Conservation (phyloP, 2,113 vertebrate genomes). For the Oryzias curvinotus region DNA sequence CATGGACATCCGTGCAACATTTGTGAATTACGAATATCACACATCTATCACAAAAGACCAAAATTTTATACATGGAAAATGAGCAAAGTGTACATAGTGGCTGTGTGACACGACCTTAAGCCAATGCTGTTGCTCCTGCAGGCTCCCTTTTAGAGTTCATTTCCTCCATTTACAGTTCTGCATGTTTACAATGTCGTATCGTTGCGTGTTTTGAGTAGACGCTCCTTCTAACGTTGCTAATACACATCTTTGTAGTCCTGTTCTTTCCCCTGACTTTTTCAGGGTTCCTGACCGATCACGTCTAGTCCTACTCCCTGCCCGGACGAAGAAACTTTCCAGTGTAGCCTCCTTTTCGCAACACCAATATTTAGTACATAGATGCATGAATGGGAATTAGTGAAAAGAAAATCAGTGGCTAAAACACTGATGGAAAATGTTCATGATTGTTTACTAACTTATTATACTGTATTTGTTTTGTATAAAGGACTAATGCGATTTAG, state of each 20-base stretch:
- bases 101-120: slow-evolving; percentile 52
- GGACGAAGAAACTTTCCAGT: slow-evolving; percentile 44
- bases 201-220: slow-evolving; percentile 62
- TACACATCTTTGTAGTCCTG: slow-evolving; percentile 56
- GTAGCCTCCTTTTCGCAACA: slow-evolving; percentile 59
- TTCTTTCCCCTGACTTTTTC: slow-evolving; percentile 58
- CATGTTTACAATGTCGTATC: slow-evolving; percentile 71
- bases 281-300: slow-evolving; percentile 56
- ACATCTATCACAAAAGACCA: no score
- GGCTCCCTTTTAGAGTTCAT: slow-evolving; percentile 66
- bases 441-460: slow-evolving; percentile 73
- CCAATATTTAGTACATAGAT: slow-evolving; percentile 64
- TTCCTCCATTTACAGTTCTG: slow-evolving; percentile 68
- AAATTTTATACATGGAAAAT: no score
- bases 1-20: no score
- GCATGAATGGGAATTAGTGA: slow-evolving; percentile 72
- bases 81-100: no score
- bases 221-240: slow-evolving; percentile 44
- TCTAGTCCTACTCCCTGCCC: slow-evolving; percentile 64
- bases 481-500: slow-evolving; percentile 61
- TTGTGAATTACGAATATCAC: no score
- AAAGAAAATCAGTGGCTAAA: slow-evolving; percentile 54
- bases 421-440: slow-evolving; percentile 62
- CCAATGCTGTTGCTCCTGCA: slow-evolving; percentile 80
- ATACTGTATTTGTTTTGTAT: slow-evolving; percentile 68